These are phyloP conservation scores for Drosophila mayaguana DNA, from an alignment of 2,888 invertebrate genomes.

Conservation along the genomic window DNA sequence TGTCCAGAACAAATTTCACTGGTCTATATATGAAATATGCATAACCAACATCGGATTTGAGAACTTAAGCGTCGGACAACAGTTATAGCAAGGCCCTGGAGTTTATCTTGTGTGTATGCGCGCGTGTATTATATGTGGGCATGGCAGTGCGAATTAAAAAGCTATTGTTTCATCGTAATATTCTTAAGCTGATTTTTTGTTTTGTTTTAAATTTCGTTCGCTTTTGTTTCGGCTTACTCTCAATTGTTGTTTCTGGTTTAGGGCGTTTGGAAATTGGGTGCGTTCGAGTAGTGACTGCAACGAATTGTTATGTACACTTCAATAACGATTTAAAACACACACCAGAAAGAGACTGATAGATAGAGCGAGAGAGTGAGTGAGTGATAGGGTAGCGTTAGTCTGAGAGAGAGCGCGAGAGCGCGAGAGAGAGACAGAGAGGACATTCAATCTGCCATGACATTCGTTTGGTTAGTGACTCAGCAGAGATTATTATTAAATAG, in stretches of 20 bases:
- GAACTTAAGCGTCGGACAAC: not conserved
- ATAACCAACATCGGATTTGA: not conserved
- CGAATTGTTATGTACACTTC: constrained; percentile 77
- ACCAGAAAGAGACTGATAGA: constrained; percentile 21
- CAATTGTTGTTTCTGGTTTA: constrained; percentile 94
- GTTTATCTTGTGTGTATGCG: not conserved
- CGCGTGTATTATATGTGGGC: not conserved
- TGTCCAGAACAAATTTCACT: not conserved
- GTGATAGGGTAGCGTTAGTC: not conserved
- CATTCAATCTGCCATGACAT: not conserved
- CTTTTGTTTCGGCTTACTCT: constrained; percentile 89
- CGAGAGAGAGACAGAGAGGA: not conserved
- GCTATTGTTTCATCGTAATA: not conserved
- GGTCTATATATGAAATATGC: too few species aligned
- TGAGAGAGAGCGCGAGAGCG: not conserved
- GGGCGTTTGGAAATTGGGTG: constrained; percentile 93
- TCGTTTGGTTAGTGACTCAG: constrained; percentile 19
- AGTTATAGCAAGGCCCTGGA: not conserved
- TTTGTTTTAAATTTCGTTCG: constrained; percentile 23
- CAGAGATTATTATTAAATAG: not conserved
- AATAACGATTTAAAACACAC: constrained; percentile 42
- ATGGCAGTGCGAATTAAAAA: not conserved
- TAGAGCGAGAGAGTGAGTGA: constrained; percentile 8
- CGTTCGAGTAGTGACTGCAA: constrained; percentile 96
- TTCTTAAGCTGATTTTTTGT: not conserved